Evolutionary conservation across 2,113 vertebrate species (phyloP), one percentile per base, ranked within the genome.

Genomic region (zebrafish (Danio rerio)): DNA sequence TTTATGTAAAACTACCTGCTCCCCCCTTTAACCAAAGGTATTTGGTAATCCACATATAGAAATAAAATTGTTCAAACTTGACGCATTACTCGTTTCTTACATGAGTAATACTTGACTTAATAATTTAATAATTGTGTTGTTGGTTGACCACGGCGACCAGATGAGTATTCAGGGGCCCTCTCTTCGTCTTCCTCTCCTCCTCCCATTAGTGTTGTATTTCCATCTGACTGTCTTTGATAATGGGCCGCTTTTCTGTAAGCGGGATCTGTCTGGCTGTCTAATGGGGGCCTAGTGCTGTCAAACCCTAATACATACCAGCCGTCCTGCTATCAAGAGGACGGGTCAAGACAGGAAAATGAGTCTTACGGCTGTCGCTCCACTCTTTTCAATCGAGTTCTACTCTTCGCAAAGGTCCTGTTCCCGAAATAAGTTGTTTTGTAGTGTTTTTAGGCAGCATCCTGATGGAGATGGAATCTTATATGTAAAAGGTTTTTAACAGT

Each of bases 181-280:
- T 88, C 83, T 89, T 85, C 85, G 81, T 83, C 86, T 87, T 78
- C 78, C 42, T 18, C 62, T 73, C 55, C 40, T 82, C 81, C 88
- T 80, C 63, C 87, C 86, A 80, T 63, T 84, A 83, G 87, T 86
- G 86, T 89, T 89, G 68, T 79, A 78, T 85, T 90, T 90, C 89
- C 85, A 66, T 92, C 88, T 84, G 58, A 84, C 88, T 87, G 90
- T 86, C 86, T 40, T 81, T 58, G 75, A 86, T 90, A 87, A 91
- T 84, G 58, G 80, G 84, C 63, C 16, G 61, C 88, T 86, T 88
- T 87, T 87, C 88, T 87, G 83, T 75, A 83, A 87, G 88, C 88
- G 90, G 88, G 87, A 88, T 88, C 89, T 91, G 90, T 90, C 88
- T 84, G 82, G 16, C 62, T 62, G 82, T 40, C 72, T 86, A 87